Evolutionary conservation across 1,140 invertebrate genomes (phyloP), one percentile per base, ranked within the genome.

Genomic region (Neodiprion pinetum): DNA sequence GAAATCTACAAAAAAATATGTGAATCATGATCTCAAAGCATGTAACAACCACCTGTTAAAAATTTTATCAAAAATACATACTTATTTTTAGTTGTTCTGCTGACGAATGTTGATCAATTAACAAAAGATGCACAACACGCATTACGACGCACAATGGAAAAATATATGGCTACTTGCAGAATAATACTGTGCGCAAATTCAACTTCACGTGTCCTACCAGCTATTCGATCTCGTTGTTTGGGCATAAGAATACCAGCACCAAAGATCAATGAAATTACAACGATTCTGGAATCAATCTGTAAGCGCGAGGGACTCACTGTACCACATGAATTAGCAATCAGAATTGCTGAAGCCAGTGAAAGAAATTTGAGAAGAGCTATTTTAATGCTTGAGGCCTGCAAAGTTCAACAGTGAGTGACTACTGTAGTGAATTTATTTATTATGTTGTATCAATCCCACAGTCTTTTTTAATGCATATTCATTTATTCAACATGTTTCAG

Each of bases 61-160:
- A 61, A 53, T 72, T 70, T 48, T 69, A 75, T 70, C 71, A 69
- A 61, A 71, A 73, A 67, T 77, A 40, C 72, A 12, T 79, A 74
- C 75, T 76, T 78, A 77, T 82, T 88, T 88, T 73, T 81, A 94
- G 97, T 99, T 50, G 94, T 99, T 14, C 91, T 99, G 7, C 86
- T 99, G 53, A 97, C 95, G 75, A 98, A 99, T 88, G 98, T 98
- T 0, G 98, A 99, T 87, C 93, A 95, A 71, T 88, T 99, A n/a
- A 97, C 97, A 1, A 97, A 96, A 86, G 98, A 99, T 90, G 99
- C 99, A 1, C 99, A 99, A 85, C 98, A 99, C 88, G 98, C 97
- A 0, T 87, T 99, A 66, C 92, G 99, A 79, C 90, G 99, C 75
- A 99, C 99, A 1, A 99, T 99, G 98, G 99, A 99, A 88, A 99